Evolutionary conservation across 2,888 invertebrate species (phyloP), one percentile per base, ranked within the genome.

Genomic region (Cataglyphis livida): DNA sequence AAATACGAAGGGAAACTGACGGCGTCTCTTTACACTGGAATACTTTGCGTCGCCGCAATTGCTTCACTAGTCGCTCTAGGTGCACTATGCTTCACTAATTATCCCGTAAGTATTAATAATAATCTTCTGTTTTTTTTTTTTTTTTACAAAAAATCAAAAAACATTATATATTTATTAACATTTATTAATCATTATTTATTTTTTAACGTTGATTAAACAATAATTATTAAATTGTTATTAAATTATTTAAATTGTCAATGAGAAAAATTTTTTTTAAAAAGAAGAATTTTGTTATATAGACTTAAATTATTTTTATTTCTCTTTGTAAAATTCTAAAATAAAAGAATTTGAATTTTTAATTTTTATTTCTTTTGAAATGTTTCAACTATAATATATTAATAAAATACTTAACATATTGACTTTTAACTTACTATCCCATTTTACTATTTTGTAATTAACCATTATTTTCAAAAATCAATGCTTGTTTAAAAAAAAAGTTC

Each of bases 11-110:
- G 93, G 15, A 94, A 92, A 83, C 90, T 98, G 91, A 97, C 97
- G 90, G 97, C 97, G 87, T 96, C 97, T 0, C 95, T 98, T 62
- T 97, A 97, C 94, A 96, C 97, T 85, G 96, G 97, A 0, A 96
- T 97, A 54, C 95, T 98, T 6, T 96, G 96, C 81, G 96, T 97
- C 78, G 96, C 97, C 9, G 95, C 96, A 10, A 92, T 96, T 54
- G 96, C 96, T 86, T 96, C 96, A 86, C 92, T 96, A 4, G 95
- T 95, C 28, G 95, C 97, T 12, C 95, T 97, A 66, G 95, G 96
- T 84, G 95, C 96, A 38, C 95, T 96, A 18, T 96, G 96, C 92
- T 92, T 96, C 64, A 93, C 96, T 12, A 96, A 96, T 91, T 95
- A 95, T 38, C 94, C 95, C 93, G 97, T 97, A 94, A 95, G 96